A percentile compares a stretch with the other conserved stretches of the same genome.
These are phyloP conservation scores for Tolmerus cingulatus DNA, from an alignment of 2,888 invertebrate species.

Conservation along the genomic window DNA sequence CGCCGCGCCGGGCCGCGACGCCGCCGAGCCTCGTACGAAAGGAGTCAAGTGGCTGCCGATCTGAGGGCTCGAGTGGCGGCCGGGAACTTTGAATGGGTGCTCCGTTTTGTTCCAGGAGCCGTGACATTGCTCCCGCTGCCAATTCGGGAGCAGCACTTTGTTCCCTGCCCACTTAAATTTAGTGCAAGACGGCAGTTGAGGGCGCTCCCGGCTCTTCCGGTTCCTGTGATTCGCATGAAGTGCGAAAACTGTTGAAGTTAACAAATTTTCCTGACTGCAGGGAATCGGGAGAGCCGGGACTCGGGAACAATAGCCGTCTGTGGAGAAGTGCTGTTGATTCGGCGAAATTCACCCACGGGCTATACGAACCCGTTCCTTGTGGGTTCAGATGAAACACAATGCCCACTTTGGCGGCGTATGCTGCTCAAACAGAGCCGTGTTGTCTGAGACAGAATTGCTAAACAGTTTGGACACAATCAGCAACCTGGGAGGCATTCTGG, in stretches of 20 bases:
- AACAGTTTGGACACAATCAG: not conserved
- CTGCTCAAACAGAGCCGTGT: not conserved
- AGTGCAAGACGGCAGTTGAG: conserved; percentile 8
- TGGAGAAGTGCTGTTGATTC: not conserved
- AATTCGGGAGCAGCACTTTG: conserved; percentile 1
- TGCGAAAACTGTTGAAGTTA: conserved; percentile 3
- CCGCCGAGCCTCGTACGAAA: not conserved
- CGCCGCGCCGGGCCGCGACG: not conserved
- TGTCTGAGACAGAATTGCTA: not conserved
- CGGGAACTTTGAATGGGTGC: not conserved
- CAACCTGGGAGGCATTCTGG: not conserved
- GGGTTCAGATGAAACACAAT: not conserved
- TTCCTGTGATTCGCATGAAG: not conserved
- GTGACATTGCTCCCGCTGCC: conserved; percentile 3
- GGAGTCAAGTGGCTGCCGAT: conserved; percentile 16
- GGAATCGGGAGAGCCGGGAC: not conserved
- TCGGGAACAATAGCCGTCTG: not conserved
- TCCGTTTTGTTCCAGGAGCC: not conserved
- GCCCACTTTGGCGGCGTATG: not conserved
- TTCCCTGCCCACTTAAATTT: conserved; percentile 12
- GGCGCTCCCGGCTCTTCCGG: conserved; percentile 12
- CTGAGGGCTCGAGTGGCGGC: not conserved
- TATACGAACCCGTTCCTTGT: not conserved
- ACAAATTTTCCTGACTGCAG: not conserved
- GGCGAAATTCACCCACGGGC: not conserved